A percentile compares a stretch with the other conserved stretches of the same genome.
Evolutionary conservation across 2,797 vertebrate species (phyloP).

Genomic region (Manis javanica): DNA sequence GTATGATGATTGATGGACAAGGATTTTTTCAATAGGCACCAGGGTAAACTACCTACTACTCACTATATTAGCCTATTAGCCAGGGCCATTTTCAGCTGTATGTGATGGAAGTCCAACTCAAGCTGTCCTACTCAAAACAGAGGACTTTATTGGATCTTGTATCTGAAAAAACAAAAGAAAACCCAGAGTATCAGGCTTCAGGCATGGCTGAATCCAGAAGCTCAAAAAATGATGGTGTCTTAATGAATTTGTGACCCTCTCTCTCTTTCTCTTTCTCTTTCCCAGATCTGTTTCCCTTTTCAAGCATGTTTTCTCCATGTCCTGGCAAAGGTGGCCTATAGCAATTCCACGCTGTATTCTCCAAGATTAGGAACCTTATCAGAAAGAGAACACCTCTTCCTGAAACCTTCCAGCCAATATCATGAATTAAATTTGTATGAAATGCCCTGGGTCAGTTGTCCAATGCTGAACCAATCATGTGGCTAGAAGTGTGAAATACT

Average conservation of each 20-base stretch:
- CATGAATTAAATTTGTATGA: background rate
- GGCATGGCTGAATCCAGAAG: background rate
- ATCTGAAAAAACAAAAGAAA: background rate
- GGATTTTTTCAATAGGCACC: background rate
- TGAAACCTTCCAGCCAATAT: background rate
- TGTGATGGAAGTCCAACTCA: background rate
- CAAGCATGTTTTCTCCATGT: background rate
- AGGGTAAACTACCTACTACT: background rate
- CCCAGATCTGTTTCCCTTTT: background rate
- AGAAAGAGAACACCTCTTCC: background rate
- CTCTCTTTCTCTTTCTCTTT: background rate
- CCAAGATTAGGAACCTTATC: background rate
- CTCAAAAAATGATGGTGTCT: background rate
- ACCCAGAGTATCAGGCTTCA: background rate
- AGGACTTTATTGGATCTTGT: background rate
- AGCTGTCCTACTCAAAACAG: background rate
- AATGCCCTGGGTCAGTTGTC: background rate
- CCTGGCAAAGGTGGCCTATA: background rate
- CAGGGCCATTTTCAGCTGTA: background rate
- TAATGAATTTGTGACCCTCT: background rate
- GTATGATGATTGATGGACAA: background rate
- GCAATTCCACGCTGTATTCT: background rate
- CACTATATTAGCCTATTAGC: background rate
- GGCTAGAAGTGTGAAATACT: background rate
- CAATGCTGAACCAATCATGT: background rate